Conservation (phyloP, 2,888 invertebrate species). For the Zootermopsis nevadensis region DNA sequence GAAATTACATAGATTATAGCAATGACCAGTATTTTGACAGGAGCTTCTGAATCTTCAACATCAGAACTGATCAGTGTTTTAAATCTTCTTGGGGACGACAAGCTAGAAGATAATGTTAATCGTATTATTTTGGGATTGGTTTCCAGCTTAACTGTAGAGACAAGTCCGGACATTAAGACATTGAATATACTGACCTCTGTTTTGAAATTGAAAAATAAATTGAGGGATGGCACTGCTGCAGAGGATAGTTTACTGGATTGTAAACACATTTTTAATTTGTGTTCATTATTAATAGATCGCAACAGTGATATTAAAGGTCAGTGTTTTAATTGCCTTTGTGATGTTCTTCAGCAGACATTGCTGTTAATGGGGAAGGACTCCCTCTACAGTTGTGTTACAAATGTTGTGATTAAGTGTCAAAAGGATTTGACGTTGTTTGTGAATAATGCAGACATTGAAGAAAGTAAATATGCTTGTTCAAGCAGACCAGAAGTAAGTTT, state of each 20-base stretch:
- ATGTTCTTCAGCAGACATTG: neutral
- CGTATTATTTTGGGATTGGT: neutral
- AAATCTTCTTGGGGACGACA: neutral
- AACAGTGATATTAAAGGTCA: neutral
- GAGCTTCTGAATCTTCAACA: neutral
- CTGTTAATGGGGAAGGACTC: neutral
- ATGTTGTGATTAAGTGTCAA: neutral
- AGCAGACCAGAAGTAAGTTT: constrained; percentile 35
- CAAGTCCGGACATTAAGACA: neutral
- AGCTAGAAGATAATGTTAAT: neutral
- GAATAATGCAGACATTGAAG: neutral
- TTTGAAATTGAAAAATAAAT: neutral
- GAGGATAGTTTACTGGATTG: neutral
- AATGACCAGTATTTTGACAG: neutral
- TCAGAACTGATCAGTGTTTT: neutral
- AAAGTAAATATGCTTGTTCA: neutral
- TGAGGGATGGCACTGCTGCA: neutral
- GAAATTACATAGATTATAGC: no score
- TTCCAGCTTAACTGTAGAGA: neutral
- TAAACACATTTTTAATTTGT: neutral
- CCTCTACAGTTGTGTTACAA: neutral
- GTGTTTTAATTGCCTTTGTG: neutral
- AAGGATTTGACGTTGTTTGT: neutral
- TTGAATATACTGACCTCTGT: neutral
- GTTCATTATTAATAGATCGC: neutral